Base-by-base conservation (phyloP, 53 echinoderm and acorn worm genomes). In the Astropecten irregularis region DNA sequence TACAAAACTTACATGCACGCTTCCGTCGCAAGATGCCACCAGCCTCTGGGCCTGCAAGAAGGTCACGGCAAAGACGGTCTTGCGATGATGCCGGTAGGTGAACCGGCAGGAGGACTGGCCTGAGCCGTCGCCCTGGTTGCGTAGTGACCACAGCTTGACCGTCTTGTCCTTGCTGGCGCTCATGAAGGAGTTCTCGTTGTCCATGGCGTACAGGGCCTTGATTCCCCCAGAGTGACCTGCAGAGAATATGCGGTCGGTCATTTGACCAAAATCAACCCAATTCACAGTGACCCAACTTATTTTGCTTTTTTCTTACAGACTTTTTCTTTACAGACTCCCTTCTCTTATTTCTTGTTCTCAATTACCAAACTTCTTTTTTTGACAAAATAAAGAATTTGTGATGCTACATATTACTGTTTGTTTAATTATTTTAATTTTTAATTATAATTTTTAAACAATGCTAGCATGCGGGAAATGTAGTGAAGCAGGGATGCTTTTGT, bases 91-190 rank as follows among this genome's bases (percentile, higher is more conserved):
- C 11, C 70, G 71, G 82, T 96, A 96, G 1, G 93, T 96, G 76
- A 77, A 94, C 22, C 85, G 91, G 48, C 93, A 91, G 47, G 57
- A 16, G 14, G 89, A 84, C 57, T 89, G 89, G 35, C 89, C 54
- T 0, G 86, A 76, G 11, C 96, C 96, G 51, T 94, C 87, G 28
- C 96, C 96, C 29, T 89, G 89, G 83, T 94, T 96, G 37, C 90
- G 91, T 13, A 96, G 89, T 1, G 96, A 93, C 96, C 96, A 96
- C 6, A 96, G 74, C 66, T 94, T 93, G 47, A 96, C 96, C 4
- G 92, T 96, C 70, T 96, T 96, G 72, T 96, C 96, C 52, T 89
- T 91, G 84, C 96, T 96, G 16, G 93, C 87, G 42, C 96, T 96
- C 42, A 94, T 82, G 68, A 96, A 96, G 11, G 93, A 85, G 40